Evolutionary conservation across 1,140 invertebrate genomes (phyloP).

Genomic region (Armadillidium nasatum): DNA sequence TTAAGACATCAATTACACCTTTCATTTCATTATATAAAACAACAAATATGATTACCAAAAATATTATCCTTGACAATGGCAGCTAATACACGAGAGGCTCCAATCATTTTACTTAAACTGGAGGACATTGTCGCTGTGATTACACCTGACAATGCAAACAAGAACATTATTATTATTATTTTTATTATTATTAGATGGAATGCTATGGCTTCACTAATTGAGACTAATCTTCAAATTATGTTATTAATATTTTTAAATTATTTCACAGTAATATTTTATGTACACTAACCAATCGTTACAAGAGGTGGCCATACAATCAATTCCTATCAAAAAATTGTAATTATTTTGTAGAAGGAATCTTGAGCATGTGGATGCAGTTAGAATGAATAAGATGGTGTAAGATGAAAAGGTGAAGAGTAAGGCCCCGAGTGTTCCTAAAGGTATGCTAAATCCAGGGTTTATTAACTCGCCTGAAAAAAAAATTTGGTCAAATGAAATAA

Average conservation of each 20-base stretch:
- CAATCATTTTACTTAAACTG: slow-evolving; percentile 2
- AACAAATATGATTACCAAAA: neutral
- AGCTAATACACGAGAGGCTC: neutral
- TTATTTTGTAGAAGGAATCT: slow-evolving; percentile 79
- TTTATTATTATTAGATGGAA: too few relatives aligned
- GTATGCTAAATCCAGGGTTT: slow-evolving; percentile 89
- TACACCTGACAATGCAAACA: neutral
- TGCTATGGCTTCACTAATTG: too few relatives aligned
- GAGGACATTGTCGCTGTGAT: neutral
- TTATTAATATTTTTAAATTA: too few relatives aligned
- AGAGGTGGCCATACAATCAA: slow-evolving; percentile 87
- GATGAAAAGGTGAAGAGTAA: slow-evolving; percentile 81
- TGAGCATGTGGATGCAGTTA: slow-evolving; percentile 80
- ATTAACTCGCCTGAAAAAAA: slow-evolving; percentile 58
- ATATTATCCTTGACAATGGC: neutral
- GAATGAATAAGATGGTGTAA: slow-evolving; percentile 76
- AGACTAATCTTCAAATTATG: too few relatives aligned
- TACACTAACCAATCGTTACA: slow-evolving; percentile 63
- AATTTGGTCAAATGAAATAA: neutral
- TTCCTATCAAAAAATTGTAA: slow-evolving; percentile 82
- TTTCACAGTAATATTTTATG: too few relatives aligned
- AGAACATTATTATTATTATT: neutral
- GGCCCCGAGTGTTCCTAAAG: slow-evolving; percentile 86
- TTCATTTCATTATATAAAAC: too few relatives aligned
- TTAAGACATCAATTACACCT: neutral